These are phyloP conservation scores for human DNA, from an alignment of 2,113 vertebrate species.

Conservation along the genomic window GRCh38 chr13:43356001-43356500, in stretches of 20 bases:
- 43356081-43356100: constrained; percentile 94
- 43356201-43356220: background rate
- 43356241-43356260: no score
- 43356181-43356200: rapidly evolving
- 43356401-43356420: background rate
- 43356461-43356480: constrained; percentile 17
- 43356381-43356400: background rate
- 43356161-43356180: constrained; percentile 65
- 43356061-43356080: constrained; percentile 94
- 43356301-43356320: background rate
- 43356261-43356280: background rate
- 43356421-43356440: background rate
- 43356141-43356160: constrained; percentile 92
- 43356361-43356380: background rate
- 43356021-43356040: constrained; percentile 91
- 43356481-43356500: constrained; percentile 39
- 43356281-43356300: background rate
- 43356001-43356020: constrained; percentile 91
- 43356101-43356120: constrained; percentile 95
- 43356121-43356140: constrained; percentile 93
- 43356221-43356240: background rate
- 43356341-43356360: background rate
- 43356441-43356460: background rate
- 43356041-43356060: constrained; percentile 94
- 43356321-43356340: background rate